phyloP scores from a whole-genome alignment of 2,113 vertebrate genomes.

The Pogona vitticeps region DNA sequence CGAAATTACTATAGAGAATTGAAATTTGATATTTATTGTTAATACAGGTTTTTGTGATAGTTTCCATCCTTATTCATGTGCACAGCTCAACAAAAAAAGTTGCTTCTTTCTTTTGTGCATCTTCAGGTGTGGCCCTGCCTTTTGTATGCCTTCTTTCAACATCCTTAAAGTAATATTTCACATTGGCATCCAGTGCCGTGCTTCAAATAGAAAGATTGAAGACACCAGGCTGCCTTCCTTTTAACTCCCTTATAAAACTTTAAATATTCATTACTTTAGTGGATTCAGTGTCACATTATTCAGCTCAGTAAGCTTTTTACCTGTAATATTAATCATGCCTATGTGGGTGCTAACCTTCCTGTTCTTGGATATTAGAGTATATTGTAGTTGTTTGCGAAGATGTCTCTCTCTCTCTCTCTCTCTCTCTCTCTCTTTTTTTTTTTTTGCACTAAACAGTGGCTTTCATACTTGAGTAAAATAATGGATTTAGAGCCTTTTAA shows the following conservation, averaged over 20 bases:
- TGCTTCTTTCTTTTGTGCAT: conserved; percentile 5
- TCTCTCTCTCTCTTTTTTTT: too few relatives aligned
- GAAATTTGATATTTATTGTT: background rate
- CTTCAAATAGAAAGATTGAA: conserved; percentile 20
- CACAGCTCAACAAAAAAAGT: conserved; percentile 11
- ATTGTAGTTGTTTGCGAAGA: conserved; percentile 3
- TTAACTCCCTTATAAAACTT: conserved; percentile 32
- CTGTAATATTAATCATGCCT: conserved; percentile 6
- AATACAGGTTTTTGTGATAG: background rate
- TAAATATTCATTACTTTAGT: conserved; percentile 18
- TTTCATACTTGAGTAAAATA: background rate
- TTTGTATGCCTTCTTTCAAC: background rate
- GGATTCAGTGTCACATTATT: conserved; percentile 5
- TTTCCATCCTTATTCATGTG: background rate
- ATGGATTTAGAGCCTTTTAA: background rate
- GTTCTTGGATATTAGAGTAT: background rate
- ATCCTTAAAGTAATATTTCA: background rate
- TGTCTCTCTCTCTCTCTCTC: too few relatives aligned
- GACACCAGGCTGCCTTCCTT: background rate
- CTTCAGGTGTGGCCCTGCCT: background rate
- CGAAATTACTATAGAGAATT: background rate
- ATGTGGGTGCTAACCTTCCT: conserved; percentile 11
- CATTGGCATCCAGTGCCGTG: background rate
- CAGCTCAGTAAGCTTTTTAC: conserved; percentile 23
- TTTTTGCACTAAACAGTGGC: background rate